These are phyloP conservation scores for Linurgus olivaceus DNA, from an alignment of 2,797 vertebrate genomes.

Conservation along the genomic window DNA sequence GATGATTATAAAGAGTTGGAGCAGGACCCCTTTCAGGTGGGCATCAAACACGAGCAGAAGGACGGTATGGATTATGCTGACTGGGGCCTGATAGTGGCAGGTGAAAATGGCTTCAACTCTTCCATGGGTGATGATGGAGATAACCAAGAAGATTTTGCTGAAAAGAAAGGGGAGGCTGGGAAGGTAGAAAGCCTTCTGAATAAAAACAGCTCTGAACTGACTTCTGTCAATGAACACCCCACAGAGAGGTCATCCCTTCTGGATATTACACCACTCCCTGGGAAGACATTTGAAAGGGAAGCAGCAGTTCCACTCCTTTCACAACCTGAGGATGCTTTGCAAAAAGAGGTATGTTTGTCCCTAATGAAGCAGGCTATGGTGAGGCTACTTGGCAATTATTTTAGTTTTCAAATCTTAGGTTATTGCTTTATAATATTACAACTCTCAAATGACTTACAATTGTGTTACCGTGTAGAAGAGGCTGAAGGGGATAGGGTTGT, in stretches of 20 bases:
- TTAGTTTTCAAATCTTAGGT: not conserved
- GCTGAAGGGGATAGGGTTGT: not conserved
- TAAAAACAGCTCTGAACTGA: slow-evolving; percentile 8
- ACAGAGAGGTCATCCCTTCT: not conserved
- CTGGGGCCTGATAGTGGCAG: slow-evolving; percentile 65
- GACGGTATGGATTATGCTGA: slow-evolving; percentile 48
- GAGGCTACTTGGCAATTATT: not conserved
- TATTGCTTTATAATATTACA: not conserved
- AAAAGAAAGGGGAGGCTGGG: not conserved
- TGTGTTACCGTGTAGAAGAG: not conserved
- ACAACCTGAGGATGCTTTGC: not conserved
- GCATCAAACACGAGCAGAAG: slow-evolving; percentile 55
- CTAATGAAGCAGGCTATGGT: not conserved
- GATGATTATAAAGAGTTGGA: slow-evolving; percentile 77
- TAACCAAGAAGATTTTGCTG: not conserved
- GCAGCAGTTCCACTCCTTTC: not conserved
- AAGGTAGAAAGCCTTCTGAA: not conserved
- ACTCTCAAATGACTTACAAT: not conserved
- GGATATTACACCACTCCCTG: not conserved
- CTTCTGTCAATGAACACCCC: not conserved
- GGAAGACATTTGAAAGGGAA: not conserved
- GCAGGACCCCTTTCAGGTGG: slow-evolving; percentile 52
- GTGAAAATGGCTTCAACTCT: slow-evolving; percentile 71
- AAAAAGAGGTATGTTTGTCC: slow-evolving; percentile 55
- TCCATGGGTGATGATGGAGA: slow-evolving; percentile 60